Base-by-base conservation (phyloP, 2,113 vertebrate genomes). In the Embiotoca jacksoni region DNA sequence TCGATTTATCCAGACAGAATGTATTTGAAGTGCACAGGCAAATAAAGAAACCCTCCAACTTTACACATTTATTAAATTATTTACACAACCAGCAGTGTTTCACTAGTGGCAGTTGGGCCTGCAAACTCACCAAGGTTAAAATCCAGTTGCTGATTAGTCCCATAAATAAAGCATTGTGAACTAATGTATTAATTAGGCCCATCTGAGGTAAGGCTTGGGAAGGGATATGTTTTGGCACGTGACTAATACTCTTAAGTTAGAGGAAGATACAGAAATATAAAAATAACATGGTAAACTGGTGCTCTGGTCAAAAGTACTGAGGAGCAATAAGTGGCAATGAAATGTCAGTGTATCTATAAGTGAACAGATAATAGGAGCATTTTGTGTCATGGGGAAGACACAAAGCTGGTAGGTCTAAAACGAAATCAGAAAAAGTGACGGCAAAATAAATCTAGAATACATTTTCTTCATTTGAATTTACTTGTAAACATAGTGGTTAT, bases 241-340 rank as follows among this genome's bases (percentile, higher is more conserved):
- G 52, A 52, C 33, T 55, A 9, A 70, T 60, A 77, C 47, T 61
- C 14, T 36, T 31, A 23, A 23, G 7, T 54, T 61, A 44, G 14
- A 73, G 31, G 79, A 82, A 83, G 82, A 81, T 74, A 44, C 9
- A 84, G 76, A 59, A 53, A 83, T 85, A 80, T 54, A 85, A 79
- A 89, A 91, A 87, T 81, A 83, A 75, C 78, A 41, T 44, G 6
- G 23, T 32, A 61, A 78, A 65, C 10, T 23, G 58, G 32, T 9
- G 30, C n/a, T 50, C 33, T 66, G 44, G n/a, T 82, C 33, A 61
- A 47, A 78, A 83, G 47, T 70, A 69, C 49, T 23, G 1, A 50
- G 5, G 9, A 59, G 44, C n/a, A 55, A 23, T 16, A 7, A 68
- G 35, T 57, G 16, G 41, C 39, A 80, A 70, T 11, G 9, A 66